Evolutionary conservation across 2,888 invertebrate species (phyloP).

Genomic region (Neoitamus cyanurus): DNA sequence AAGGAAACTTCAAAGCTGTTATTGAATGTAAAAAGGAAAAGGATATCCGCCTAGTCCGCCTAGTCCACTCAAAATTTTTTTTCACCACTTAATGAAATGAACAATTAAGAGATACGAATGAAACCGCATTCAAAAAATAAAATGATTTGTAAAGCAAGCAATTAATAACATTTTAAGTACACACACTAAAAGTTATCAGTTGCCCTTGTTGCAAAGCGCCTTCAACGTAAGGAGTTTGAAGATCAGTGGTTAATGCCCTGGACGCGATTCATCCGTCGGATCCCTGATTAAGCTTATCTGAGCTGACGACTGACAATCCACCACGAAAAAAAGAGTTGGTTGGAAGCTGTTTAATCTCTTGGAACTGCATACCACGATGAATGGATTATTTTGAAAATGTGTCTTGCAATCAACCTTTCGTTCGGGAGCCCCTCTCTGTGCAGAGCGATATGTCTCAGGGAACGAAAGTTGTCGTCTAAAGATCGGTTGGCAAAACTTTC

Average conservation of each 20-base stretch:
- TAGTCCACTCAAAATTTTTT: too few species aligned
- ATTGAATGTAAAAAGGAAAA: too few species aligned
- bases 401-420: background rate
- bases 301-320: background rate
- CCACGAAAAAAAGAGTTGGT: background rate
- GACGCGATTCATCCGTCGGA: background rate
- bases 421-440: background rate
- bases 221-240: background rate
- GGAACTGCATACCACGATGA: background rate
- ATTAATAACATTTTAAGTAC: background rate
- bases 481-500: constrained; percentile 24
- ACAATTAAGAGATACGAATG: background rate
- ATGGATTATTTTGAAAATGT: background rate
- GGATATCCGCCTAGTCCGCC: too few species aligned
- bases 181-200: background rate
- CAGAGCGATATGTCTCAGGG: background rate
- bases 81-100: too few species aligned
- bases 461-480: background rate
- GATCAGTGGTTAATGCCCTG: constrained; percentile 1
- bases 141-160: background rate
- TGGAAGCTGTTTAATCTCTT: background rate
- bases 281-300: background rate
- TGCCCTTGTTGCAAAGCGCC: background rate
- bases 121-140: background rate
- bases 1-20: too few species aligned